Percentiles rank a stretch among this genome's conserved stretches.
phyloP scores from a whole-genome alignment of 1,140 invertebrate genomes.

The Sycobia sp. region DNA sequence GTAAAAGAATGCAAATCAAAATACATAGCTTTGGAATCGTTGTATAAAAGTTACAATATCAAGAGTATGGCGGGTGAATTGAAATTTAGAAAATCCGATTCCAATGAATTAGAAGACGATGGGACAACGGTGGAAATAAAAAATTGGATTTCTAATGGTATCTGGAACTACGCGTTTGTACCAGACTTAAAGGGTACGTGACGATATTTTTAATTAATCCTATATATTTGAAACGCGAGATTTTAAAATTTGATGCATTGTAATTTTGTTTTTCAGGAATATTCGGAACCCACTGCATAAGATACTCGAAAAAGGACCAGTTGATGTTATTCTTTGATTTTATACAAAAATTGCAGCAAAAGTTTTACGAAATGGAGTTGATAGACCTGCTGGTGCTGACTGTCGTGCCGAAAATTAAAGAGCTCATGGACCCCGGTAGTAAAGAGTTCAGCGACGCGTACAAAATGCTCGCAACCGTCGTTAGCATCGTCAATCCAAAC shows the following conservation, averaged over 20 bases:
- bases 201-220: neutral
- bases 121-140: constrained; percentile 6
- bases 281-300: constrained; percentile 37
- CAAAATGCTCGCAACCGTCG: constrained; percentile 48
- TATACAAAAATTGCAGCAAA: constrained; percentile 48
- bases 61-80: constrained; percentile 4
- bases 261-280: constrained; percentile 43
- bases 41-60: constrained; percentile 10
- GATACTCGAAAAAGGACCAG: constrained; percentile 43
- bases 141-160: constrained; percentile 47
- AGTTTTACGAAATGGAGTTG: constrained; percentile 44
- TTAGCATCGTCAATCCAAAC: constrained; percentile 48
- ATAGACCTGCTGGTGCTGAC: constrained; percentile 40
- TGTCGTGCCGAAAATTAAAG: constrained; percentile 40
- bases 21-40: neutral
- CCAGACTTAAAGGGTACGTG: constrained; percentile 44
- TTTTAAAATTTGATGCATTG: no score
- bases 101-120: neutral
- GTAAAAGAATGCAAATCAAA: neutral
- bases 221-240: neutral
- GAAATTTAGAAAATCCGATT: neutral
- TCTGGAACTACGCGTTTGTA: constrained; percentile 49
- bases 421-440: constrained; percentile 33
- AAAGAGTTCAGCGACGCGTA: constrained; percentile 43
- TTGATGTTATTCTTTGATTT: constrained; percentile 42